Evolutionary conservation across 2,797 vertebrate species (phyloP).

Genomic region (Potorous gilbertii): DNA sequence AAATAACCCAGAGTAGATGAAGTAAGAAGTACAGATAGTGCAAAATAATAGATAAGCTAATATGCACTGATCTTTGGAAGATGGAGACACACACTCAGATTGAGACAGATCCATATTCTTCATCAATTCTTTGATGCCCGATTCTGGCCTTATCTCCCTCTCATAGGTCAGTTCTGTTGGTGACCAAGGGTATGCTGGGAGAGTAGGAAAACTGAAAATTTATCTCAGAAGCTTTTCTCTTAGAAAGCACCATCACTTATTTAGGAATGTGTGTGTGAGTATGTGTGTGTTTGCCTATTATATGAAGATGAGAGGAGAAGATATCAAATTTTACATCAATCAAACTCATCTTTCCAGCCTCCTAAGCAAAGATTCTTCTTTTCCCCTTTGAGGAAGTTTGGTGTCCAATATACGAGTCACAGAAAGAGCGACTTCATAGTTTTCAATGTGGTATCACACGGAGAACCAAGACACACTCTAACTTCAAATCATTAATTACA

Average conservation of each 20-base stretch:
- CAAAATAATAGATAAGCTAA: slow-evolving; percentile 13
- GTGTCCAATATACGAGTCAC: slow-evolving; percentile 43
- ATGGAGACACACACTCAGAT: neutral
- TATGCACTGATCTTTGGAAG: slow-evolving; percentile 32
- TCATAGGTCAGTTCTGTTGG: neutral
- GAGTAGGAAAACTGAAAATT: neutral
- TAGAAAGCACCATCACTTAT: slow-evolving; percentile 11
- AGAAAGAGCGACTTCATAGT: slow-evolving; percentile 51
- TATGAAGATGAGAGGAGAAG: neutral
- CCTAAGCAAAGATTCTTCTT: slow-evolving; percentile 56
- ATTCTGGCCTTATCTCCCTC: neutral
- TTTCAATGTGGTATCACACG: slow-evolving; percentile 58
- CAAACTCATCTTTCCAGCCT: slow-evolving; percentile 32
- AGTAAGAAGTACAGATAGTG: neutral
- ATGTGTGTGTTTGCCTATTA: neutral
- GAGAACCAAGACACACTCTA: slow-evolving; percentile 68
- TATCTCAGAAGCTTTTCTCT: slow-evolving; percentile 12
- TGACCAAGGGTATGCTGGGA: neutral
- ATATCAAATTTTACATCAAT: neutral
- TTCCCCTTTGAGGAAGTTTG: slow-evolving; percentile 43
- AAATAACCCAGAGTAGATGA: neutral
- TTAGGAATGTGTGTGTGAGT: slow-evolving; percentile 7
- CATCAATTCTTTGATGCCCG: slow-evolving; percentile 26
- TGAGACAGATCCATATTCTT: neutral
- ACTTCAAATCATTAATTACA: slow-evolving; percentile 73